Percentiles rank a stretch among this genome's conserved stretches.
phyloP scores from a whole-genome alignment of 2,113 vertebrate genomes.

The Stigmatopora nigra region DNA sequence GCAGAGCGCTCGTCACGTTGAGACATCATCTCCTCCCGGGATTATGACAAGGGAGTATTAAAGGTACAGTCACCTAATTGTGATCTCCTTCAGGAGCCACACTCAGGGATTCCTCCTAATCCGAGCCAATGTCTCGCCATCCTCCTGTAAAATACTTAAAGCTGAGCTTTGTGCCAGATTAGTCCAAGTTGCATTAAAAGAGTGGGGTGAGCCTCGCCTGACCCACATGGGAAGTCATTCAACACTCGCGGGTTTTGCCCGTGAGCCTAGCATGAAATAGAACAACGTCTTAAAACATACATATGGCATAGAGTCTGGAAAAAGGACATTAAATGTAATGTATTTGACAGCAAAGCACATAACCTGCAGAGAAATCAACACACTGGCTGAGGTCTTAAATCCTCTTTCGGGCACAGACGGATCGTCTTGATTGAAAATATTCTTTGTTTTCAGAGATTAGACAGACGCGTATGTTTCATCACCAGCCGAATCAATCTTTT shows the following conservation, averaged over 20 bases:
- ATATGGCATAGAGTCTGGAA: constrained; percentile 40
- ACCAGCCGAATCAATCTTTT: not conserved
- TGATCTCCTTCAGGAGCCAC: constrained; percentile 46
- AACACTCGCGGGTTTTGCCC: constrained; percentile 32
- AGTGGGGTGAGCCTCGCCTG: constrained; percentile 53
- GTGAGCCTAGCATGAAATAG: constrained; percentile 43
- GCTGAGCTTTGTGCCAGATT: constrained; percentile 61
- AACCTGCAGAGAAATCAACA: not conserved
- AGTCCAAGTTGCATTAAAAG: constrained; percentile 60
- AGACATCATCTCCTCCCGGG: constrained; percentile 45
- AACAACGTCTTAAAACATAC: constrained; percentile 55
- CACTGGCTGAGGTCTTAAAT: constrained; percentile 34
- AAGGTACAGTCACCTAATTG: constrained; percentile 62
- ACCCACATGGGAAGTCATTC: constrained; percentile 60
- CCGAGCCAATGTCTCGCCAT: constrained; percentile 55
- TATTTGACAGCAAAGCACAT: not conserved
- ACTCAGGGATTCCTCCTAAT: constrained; percentile 52
- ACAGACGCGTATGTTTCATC: constrained; percentile 17
- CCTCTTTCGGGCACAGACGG: constrained; percentile 23
- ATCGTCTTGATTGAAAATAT: constrained; percentile 32
- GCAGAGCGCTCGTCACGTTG: constrained; percentile 15
- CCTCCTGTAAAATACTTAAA: constrained; percentile 66
- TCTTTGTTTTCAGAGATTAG: constrained; percentile 47
- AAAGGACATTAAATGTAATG: not conserved
- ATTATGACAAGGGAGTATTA: constrained; percentile 60